These are phyloP conservation scores for Zeugodacus cucurbitae DNA, from an alignment of 1,140 invertebrate species.

Conservation along the genomic window DNA sequence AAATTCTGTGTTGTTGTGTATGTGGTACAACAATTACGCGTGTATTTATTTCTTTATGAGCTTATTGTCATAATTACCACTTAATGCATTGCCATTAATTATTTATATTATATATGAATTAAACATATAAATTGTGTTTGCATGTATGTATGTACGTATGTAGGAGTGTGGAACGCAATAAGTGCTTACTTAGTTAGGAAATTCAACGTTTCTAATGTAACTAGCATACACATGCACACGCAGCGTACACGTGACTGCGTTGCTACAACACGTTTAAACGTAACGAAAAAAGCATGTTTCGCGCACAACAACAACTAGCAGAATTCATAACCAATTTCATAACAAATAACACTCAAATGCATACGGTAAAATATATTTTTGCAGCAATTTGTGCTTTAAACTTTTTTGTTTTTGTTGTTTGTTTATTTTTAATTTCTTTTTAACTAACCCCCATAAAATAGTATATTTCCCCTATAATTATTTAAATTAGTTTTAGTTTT, in stretches of 20 bases:
- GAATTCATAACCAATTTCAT: constrained; percentile 25
- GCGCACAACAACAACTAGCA: neutral
- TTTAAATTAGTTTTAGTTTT: constrained; percentile 13
- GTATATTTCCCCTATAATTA: neutral
- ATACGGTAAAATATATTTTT: neutral
- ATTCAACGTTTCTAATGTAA: neutral
- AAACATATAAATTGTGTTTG: neutral
- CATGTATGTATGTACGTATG: neutral
- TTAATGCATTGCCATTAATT: neutral
- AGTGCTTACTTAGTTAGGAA: neutral
- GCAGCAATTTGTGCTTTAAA: neutral
- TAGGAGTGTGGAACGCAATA: neutral
- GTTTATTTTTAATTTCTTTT: neutral
- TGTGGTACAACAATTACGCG: neutral
- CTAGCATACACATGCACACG: neutral
- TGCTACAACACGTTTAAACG: neutral
- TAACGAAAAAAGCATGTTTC: neutral
- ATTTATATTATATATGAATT: neutral
- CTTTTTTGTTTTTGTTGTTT: no score
- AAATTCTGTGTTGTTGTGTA: neutral
- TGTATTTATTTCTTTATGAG: neutral
- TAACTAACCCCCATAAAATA: constrained; percentile 1
- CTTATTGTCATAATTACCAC: neutral
- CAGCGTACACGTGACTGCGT: neutral
- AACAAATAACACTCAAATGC: neutral